Conservation (phyloP, 2,797 vertebrate genomes). For the Chelidonichthys spinosus region DNA sequence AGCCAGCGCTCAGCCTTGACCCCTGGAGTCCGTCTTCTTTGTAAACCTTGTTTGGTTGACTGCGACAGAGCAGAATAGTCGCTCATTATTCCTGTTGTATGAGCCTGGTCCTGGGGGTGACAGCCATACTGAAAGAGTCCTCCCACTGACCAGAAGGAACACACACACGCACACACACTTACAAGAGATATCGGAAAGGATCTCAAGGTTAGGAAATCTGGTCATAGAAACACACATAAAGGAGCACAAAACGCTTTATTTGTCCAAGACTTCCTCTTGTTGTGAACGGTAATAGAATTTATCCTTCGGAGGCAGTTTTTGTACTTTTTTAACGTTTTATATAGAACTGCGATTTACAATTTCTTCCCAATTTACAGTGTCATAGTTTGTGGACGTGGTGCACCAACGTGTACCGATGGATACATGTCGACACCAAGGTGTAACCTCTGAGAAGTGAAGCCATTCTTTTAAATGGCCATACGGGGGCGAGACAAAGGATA, state of each 20-base stretch:
- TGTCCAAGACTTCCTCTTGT: constrained; percentile 32
- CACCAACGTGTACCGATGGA: background rate
- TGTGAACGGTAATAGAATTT: constrained; percentile 17
- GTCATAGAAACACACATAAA: constrained; percentile 24
- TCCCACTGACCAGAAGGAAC: constrained; percentile 42
- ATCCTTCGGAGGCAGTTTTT: constrained; percentile 16
- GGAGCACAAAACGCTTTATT: constrained; percentile 29
- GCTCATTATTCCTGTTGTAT: constrained; percentile 71
- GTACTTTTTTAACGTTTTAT: background rate
- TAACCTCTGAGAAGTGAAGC: background rate
- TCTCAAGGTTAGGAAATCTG: constrained; percentile 49
- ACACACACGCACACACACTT: constrained; percentile 17
- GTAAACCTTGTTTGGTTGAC: constrained; percentile 62
- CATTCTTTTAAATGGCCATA: background rate
- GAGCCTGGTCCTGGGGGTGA: constrained; percentile 62
- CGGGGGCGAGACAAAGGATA: background rate
- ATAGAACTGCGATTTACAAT: background rate
- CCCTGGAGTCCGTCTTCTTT: constrained; percentile 63
- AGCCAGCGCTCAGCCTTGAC: constrained; percentile 63
- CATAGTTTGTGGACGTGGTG: background rate
- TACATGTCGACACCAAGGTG: background rate
- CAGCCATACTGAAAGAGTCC: constrained; percentile 56
- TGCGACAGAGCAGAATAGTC: constrained; percentile 57
- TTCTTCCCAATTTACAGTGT: background rate
- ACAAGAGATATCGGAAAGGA: constrained; percentile 27